Conservation (phyloP, 2,797 vertebrate species). For the Lacerta bilineata region DNA sequence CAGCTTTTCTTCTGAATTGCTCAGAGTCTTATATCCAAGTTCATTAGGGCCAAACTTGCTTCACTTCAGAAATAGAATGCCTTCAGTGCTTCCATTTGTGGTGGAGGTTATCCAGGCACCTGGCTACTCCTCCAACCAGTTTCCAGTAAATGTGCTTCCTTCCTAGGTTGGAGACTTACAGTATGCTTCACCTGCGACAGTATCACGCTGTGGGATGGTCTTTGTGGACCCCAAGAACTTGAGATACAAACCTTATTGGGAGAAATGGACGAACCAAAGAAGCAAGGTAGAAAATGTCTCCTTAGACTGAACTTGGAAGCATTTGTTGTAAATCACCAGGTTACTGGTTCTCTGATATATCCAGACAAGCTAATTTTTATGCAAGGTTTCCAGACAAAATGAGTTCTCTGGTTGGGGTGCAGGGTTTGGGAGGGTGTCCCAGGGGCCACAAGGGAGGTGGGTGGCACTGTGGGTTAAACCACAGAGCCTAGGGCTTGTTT, state of each 20-base stretch:
- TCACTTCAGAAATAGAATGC: neutral
- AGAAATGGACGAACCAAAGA: conserved; percentile 88
- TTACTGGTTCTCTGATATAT: neutral
- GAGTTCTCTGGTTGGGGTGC: too few relatives aligned
- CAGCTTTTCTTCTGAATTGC: neutral
- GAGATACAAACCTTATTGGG: conserved; percentile 91
- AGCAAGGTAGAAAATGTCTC: conserved; percentile 79
- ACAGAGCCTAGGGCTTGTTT: too few relatives aligned
- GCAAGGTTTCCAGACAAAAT: neutral
- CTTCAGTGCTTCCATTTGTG: neutral
- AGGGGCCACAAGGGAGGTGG: too few relatives aligned
- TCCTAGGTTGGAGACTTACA: conserved; percentile 95
- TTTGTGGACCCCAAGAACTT: conserved; percentile 98
- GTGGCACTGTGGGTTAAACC: too few relatives aligned
- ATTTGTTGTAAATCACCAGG: conserved; percentile 8
- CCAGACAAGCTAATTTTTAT: neutral
- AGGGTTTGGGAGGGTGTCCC: too few relatives aligned
- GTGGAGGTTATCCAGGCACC: neutral
- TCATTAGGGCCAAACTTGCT: neutral
- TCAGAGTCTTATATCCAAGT: neutral
- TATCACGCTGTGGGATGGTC: conserved; percentile 98
- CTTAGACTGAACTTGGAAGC: neutral
- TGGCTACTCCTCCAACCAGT: neutral
- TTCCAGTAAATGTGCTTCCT: conserved; percentile 14
- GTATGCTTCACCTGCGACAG: conserved; percentile 95